phyloP scores from a whole-genome alignment of 2,113 vertebrate genomes.

The Clinocottus analis region DNA sequence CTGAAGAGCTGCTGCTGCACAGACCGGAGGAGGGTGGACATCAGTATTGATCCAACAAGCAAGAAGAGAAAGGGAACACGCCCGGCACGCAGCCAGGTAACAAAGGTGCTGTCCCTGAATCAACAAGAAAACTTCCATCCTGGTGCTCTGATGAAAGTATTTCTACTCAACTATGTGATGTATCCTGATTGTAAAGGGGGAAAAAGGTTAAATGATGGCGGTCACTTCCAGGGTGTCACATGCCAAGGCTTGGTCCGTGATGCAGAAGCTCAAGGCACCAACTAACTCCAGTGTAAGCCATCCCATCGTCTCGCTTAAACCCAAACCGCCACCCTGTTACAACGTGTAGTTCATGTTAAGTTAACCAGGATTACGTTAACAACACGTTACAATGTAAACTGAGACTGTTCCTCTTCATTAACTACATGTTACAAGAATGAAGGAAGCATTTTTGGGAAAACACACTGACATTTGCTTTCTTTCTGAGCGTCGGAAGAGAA shows the following conservation, averaged over 20 bases:
- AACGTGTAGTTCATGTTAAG: background rate
- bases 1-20: constrained; percentile 20
- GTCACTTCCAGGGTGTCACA: background rate
- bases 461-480: too few relatives aligned
- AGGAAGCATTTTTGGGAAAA: too few relatives aligned
- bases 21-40: constrained; percentile 4
- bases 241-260: background rate
- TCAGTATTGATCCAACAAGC: constrained; percentile 9
- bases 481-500: too few relatives aligned
- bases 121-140: background rate
- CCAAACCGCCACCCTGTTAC: background rate
- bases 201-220: background rate
- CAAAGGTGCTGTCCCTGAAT: background rate
- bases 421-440: too few relatives aligned
- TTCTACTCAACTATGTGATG: background rate
- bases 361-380: background rate
- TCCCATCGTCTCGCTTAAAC: too few relatives aligned
- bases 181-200: background rate
- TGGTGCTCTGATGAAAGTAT: background rate
- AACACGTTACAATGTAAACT: too few relatives aligned
- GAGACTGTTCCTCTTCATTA: too few relatives aligned
- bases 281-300: background rate
- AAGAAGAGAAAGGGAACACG: background rate
- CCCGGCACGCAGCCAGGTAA: background rate
- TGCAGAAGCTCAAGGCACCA: background rate